Evolutionary conservation across 1,140 invertebrate genomes (phyloP).

Genomic region (Plodia interpunctella): DNA sequence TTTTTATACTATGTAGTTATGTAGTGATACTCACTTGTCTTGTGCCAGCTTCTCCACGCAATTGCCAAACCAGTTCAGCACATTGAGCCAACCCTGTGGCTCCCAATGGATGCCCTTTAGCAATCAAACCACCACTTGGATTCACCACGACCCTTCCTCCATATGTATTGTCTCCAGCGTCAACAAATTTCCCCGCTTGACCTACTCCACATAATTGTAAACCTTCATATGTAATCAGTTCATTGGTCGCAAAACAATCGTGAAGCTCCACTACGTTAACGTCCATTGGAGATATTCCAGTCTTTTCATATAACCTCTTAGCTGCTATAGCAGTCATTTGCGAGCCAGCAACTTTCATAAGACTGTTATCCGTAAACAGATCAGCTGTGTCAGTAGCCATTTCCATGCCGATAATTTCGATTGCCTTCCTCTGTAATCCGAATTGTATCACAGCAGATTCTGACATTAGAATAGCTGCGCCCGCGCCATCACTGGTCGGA

Average conservation of each 20-base stretch:
- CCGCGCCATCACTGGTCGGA: slow-evolving; percentile 97
- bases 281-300: slow-evolving; percentile 85
- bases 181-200: slow-evolving; percentile 94
- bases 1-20: too few species aligned
- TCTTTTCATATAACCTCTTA: slow-evolving; percentile 86
- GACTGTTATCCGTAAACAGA: slow-evolving; percentile 91
- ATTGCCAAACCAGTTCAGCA: slow-evolving; percentile 95
- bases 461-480: slow-evolving; percentile 93
- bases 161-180: slow-evolving; percentile 98
- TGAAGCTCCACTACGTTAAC: slow-evolving; percentile 98
- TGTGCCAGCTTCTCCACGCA: slow-evolving; percentile 92
- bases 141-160: slow-evolving; percentile 98
- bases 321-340: slow-evolving; percentile 96
- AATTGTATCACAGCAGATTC: slow-evolving; percentile 93
- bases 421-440: slow-evolving; percentile 89
- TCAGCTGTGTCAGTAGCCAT: slow-evolving; percentile 94
- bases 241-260: slow-evolving; percentile 99
- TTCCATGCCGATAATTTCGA: slow-evolving; percentile 97
- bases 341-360: slow-evolving; percentile 95
- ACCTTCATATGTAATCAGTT: slow-evolving; percentile 98
- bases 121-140: slow-evolving; percentile 98
- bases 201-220: slow-evolving; percentile 94
- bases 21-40: slow-evolving; percentile 82
- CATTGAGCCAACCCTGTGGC: slow-evolving; percentile 98
- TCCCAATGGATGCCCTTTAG: slow-evolving; percentile 98